Conservation (phyloP, 2,113 vertebrate genomes). For the Macrotis lagotis region DNA sequence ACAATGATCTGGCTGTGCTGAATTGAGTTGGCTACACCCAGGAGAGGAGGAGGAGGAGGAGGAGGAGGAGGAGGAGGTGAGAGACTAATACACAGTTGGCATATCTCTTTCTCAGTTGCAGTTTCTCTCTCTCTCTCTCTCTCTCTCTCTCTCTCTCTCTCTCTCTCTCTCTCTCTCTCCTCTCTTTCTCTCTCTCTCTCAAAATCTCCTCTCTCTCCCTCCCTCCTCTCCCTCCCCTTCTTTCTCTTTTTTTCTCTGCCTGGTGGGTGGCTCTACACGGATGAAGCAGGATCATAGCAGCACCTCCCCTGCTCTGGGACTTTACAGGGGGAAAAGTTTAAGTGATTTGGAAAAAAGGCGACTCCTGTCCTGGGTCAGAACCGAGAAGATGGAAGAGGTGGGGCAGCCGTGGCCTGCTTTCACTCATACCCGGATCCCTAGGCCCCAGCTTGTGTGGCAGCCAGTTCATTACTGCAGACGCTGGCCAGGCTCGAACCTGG, state of each 20-base stretch:
- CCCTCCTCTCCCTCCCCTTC: too few species aligned
- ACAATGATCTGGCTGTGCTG: neutral
- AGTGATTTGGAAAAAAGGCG: rapidly evolving
- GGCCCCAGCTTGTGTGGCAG: constrained; percentile 45
- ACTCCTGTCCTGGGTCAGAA: rapidly evolving
- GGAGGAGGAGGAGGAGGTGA: neutral
- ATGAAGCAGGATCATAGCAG: constrained; percentile 11
- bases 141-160: too few species aligned
- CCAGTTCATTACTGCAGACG: constrained; percentile 1
- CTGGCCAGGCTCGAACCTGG: constrained; percentile 4
- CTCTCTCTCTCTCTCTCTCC: too few species aligned
- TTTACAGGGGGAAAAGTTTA: neutral
- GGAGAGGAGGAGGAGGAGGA: neutral
- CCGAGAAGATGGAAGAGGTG: constrained; percentile 60
- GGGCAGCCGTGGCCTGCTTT: neutral
- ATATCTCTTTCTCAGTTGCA: neutral
- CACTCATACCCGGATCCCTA: constrained; percentile 32
- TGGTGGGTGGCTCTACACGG: neutral
- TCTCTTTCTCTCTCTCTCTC: too few species aligned
- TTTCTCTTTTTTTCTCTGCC: neutral
- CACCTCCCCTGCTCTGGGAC: neutral
- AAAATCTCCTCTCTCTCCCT: too few species aligned
- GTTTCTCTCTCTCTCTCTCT: neutral
- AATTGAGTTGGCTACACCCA: neutral
- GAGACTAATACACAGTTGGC: constrained; percentile 10